A percentile compares a stretch with the other conserved stretches of the same genome.
These are phyloP conservation scores for Lasaia peninsularis DNA, from an alignment of 1,140 invertebrate genomes.

Conservation along the genomic window DNA sequence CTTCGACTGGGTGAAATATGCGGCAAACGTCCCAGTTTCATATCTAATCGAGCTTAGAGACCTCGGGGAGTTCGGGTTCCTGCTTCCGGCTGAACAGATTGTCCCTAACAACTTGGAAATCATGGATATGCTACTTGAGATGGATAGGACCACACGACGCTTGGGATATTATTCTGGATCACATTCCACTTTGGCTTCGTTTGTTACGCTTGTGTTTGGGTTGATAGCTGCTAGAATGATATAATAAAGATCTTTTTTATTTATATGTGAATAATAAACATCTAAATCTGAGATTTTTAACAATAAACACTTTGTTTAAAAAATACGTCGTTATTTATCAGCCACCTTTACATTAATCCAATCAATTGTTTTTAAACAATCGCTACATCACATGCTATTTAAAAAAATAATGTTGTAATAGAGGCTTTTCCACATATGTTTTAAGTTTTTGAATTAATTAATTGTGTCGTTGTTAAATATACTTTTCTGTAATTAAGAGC, in stretches of 20 bases:
- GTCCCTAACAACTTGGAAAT: slow-evolving; percentile 84
- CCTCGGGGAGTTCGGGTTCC: slow-evolving; percentile 84
- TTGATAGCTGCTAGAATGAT: slow-evolving; percentile 13
- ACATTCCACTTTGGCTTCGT: slow-evolving; percentile 21
- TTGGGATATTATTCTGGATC: slow-evolving; percentile 35
- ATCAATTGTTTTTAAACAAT: too few relatives aligned
- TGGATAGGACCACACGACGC: slow-evolving; percentile 44
- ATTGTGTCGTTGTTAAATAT: too few relatives aligned
- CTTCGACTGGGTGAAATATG: slow-evolving; percentile 86
- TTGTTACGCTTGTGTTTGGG: slow-evolving; percentile 23
- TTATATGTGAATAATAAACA: too few relatives aligned
- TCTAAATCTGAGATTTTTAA: too few relatives aligned
- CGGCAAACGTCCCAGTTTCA: slow-evolving; percentile 80
- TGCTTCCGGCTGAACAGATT: slow-evolving; percentile 86
- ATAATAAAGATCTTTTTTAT: neutral
- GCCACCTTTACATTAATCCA: too few relatives aligned
- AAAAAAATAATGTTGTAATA: too few relatives aligned
- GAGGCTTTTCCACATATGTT: too few relatives aligned
- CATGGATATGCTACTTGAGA: slow-evolving; percentile 79
- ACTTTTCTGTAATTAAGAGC: too few relatives aligned
- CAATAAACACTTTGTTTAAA: too few relatives aligned
- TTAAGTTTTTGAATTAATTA: too few relatives aligned
- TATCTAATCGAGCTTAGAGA: slow-evolving; percentile 85
- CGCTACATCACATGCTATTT: too few relatives aligned
- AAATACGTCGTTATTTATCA: neutral